Percentiles rank a stretch among this genome's conserved stretches.
Conservation (phyloP, 1,140 invertebrate genomes). For the Drosophila repletoides region DNA sequence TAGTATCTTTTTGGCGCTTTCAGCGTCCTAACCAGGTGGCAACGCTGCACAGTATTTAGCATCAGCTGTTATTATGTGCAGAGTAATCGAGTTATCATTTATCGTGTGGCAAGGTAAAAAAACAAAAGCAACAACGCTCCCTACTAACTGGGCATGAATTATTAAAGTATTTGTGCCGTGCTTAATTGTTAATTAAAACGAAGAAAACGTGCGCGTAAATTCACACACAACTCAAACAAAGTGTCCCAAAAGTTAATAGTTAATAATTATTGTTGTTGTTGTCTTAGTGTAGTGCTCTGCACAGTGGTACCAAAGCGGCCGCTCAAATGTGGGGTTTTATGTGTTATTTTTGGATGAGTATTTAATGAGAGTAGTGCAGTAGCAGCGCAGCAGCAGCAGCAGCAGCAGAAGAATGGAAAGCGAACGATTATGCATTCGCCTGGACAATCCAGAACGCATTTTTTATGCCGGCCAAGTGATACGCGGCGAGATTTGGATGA, state of each 20-base stretch:
- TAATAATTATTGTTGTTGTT: neutral
- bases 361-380: slow-evolving; percentile 43
- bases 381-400: slow-evolving; percentile 11
- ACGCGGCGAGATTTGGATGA: slow-evolving; percentile 74
- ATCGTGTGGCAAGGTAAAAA: slow-evolving; percentile 36
- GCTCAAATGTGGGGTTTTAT: slow-evolving; percentile 59
- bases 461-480: slow-evolving; percentile 77
- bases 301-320: slow-evolving; percentile 33
- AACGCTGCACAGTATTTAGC: neutral
- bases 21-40: slow-evolving; percentile 9
- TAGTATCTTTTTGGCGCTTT: no score
- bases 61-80: slow-evolving; percentile 28
- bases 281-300: slow-evolving; percentile 24
- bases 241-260: no score
- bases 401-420: slow-evolving; percentile 68
- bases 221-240: no score
- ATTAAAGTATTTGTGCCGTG: slow-evolving; percentile 20
- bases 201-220: slow-evolving; percentile 2
- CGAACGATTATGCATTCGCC: slow-evolving; percentile 72
- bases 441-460: slow-evolving; percentile 71
- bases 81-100: slow-evolving; percentile 9
- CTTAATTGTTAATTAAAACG: slow-evolving; percentile 8
- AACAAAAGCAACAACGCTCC: slow-evolving; percentile 44
- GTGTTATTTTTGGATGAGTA: slow-evolving; percentile 75
- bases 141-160: slow-evolving; percentile 31